Conservation (phyloP, 2,113 vertebrate genomes). For the Neopipo cinnamomea region DNA sequence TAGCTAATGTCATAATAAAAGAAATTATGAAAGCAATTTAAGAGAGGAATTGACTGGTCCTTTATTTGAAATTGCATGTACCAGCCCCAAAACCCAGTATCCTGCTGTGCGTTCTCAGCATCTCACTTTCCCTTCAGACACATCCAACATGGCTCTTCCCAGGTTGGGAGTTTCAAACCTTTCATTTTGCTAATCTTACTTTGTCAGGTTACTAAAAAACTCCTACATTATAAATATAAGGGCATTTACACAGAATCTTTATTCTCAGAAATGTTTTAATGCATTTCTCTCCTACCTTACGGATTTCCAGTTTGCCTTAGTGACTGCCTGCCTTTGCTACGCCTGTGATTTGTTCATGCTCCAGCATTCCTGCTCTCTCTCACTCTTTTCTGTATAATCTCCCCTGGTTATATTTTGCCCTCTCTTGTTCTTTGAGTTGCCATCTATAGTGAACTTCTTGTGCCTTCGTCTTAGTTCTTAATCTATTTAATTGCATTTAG, state of each 20-base stretch:
- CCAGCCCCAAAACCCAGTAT: not conserved
- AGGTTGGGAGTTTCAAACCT: fast-evolving
- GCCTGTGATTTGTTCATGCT: not conserved
- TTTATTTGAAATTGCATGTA: not conserved
- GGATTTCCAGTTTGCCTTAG: not conserved
- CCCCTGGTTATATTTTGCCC: not conserved
- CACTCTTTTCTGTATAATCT: not conserved
- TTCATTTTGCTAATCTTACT: not conserved
- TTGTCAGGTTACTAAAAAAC: not conserved
- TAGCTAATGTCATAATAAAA: not conserved
- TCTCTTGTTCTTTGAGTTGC: slow-evolving; percentile 9
- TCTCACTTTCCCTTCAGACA: not conserved
- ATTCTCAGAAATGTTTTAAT: not conserved
- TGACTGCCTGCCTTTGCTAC: not conserved
- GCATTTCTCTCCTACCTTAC: not conserved
- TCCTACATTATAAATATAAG: not conserved
- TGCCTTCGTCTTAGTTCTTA: not conserved
- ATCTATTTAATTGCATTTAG: slow-evolving; percentile 39
- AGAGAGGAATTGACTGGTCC: not conserved
- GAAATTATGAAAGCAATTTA: not conserved
- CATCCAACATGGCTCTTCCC: fast-evolving
- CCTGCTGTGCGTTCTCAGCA: not conserved
- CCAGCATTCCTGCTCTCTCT: not conserved
- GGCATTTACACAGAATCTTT: not conserved
- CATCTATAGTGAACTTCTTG: not conserved